phyloP scores from a whole-genome alignment of 2,888 invertebrate species.

The Drosophila colorata region DNA sequence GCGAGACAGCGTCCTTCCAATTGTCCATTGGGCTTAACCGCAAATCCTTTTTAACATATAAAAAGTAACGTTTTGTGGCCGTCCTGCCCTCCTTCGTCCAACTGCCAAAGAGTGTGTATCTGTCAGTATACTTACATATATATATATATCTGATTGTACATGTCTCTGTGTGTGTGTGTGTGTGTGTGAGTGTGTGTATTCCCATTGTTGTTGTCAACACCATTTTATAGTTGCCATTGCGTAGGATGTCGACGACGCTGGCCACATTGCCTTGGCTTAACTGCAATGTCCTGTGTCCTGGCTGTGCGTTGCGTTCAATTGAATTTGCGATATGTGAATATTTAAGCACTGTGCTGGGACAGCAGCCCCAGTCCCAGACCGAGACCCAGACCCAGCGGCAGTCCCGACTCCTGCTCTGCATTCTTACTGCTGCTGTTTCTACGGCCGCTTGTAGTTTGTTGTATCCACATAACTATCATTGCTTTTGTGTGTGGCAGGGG shows the following conservation, averaged over 20 bases:
- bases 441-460: constrained; percentile 45
- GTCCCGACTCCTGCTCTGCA: background rate
- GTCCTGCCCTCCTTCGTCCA: background rate
- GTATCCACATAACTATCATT: constrained; percentile 72
- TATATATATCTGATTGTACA: too few species aligned
- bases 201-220: constrained; percentile 80
- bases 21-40: constrained; percentile 77
- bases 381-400: constrained; percentile 4
- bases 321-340: constrained; percentile 81
- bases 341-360: constrained; percentile 78
- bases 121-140: constrained; percentile 13
- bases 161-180: constrained; percentile 8
- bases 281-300: constrained; percentile 61
- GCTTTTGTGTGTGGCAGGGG: constrained; percentile 36
- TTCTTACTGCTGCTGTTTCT: background rate
- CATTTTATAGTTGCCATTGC: constrained; percentile 74
- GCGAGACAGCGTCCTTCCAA: constrained; percentile 49
- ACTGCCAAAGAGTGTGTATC: background rate
- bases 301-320: constrained; percentile 74
- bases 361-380: constrained; percentile 5
- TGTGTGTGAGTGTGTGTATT: constrained; percentile 52
- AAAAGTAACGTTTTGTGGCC: constrained; percentile 76
- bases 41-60: constrained; percentile 81
- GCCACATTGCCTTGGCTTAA: constrained; percentile 57
- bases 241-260: constrained; percentile 49